phyloP scores from a whole-genome alignment of 2,113 vertebrate species.

The Osmerus eperlanus region DNA sequence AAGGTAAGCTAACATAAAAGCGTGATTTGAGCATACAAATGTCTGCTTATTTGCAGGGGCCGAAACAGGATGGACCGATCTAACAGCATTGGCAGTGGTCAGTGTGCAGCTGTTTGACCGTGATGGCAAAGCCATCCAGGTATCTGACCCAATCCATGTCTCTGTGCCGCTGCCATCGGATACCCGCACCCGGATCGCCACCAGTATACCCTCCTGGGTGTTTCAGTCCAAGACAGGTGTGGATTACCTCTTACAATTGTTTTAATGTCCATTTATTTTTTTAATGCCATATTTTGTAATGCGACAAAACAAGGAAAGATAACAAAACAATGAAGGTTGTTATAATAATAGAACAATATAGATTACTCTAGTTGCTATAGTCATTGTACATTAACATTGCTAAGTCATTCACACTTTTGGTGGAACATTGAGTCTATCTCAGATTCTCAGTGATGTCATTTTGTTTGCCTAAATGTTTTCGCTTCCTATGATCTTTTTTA shows the following conservation, averaged over 20 bases:
- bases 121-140: slow-evolving; percentile 75
- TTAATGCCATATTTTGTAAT: no score
- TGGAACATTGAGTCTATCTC: no score
- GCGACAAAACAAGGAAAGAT: no score
- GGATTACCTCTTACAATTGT: not conserved
- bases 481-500: slow-evolving; percentile 37
- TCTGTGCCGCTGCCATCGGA: slow-evolving; percentile 82
- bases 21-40: not conserved
- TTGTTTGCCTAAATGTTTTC: not conserved
- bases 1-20: not conserved
- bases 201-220: slow-evolving; percentile 85
- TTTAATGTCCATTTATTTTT: no score
- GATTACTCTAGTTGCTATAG: not conserved
- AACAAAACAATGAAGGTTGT: no score
- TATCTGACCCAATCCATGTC: slow-evolving; percentile 80
- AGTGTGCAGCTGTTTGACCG: slow-evolving; percentile 82
- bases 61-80: slow-evolving; percentile 81
- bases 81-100: slow-evolving; percentile 80
- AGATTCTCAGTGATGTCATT: not conserved
- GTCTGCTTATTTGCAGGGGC: slow-evolving; percentile 55
- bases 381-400: no score
- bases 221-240: slow-evolving; percentile 84
- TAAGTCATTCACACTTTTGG: no score
- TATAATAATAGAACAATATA: not conserved
- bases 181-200: slow-evolving; percentile 72